These are phyloP conservation scores for Leptinotarsa peninsularis DNA, from an alignment of 2,888 invertebrate genomes.

Conservation along the genomic window DNA sequence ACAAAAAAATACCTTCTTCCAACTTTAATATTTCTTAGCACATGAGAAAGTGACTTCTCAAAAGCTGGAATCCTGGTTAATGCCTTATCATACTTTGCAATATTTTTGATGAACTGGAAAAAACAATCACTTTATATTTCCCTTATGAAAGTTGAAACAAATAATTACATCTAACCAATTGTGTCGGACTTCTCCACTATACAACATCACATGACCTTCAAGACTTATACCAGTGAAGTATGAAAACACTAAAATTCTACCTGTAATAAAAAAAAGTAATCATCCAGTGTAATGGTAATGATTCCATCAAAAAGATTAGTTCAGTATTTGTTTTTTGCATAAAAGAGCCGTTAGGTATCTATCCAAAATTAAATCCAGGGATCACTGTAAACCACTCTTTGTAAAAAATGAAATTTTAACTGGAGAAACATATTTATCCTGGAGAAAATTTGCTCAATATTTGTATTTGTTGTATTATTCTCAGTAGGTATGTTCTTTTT, in stretches of 20 bases:
- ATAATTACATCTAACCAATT: constrained; percentile 89
- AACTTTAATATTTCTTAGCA: constrained; percentile 85
- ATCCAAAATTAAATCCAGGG: no score
- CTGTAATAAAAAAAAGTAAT: constrained; percentile 65
- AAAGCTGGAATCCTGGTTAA: constrained; percentile 83
- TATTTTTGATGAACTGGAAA: constrained; percentile 84
- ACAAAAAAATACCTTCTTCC: constrained; percentile 74
- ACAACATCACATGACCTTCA: constrained; percentile 90
- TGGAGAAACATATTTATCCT: no score
- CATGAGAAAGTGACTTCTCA: constrained; percentile 86
- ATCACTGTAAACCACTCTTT: no score
- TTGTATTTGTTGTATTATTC: no score
- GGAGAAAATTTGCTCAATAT: no score
- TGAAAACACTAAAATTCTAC: constrained; percentile 85
- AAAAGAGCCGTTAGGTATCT: no score
- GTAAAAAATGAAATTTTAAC: no score
- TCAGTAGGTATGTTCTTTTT: no score
- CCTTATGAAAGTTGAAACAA: constrained; percentile 21
- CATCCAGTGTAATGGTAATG: no score
- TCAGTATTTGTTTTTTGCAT: no score
- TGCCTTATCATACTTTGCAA: constrained; percentile 79
- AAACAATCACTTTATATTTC: constrained; percentile 23
- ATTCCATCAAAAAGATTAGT: no score
- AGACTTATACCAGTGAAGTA: constrained; percentile 91
- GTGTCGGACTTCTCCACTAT: constrained; percentile 91